These are phyloP conservation scores for Cecropterus lyciades DNA, from an alignment of 1,140 invertebrate species.

Conservation along the genomic window DNA sequence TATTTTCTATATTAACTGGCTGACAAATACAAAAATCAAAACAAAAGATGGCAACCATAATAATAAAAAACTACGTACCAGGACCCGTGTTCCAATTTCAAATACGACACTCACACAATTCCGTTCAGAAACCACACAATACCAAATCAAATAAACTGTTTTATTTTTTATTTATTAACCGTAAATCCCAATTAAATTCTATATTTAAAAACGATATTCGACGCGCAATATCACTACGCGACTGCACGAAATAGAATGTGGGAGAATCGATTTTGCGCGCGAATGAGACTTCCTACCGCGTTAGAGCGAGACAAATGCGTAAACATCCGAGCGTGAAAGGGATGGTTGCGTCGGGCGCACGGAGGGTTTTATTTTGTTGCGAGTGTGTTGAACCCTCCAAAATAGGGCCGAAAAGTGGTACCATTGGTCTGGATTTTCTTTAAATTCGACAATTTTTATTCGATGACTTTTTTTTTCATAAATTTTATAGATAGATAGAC, in stretches of 20 bases:
- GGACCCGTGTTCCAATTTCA: slow-evolving; percentile 22
- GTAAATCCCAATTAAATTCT: neutral
- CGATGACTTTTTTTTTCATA: too few relatives aligned
- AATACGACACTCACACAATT: neutral
- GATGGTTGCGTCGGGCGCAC: slow-evolving; percentile 25
- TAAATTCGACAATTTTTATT: too few relatives aligned
- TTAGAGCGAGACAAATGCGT: slow-evolving; percentile 37
- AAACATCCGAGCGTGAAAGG: slow-evolving; percentile 18
- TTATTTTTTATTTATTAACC: slow-evolving; percentile 16
- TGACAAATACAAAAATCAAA: neutral
- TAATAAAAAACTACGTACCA: slow-evolving; percentile 14
- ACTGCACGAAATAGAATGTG: slow-evolving; percentile 35
- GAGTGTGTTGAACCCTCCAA: slow-evolving; percentile 54
- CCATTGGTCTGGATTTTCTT: slow-evolving; percentile 42
- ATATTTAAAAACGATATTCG: slow-evolving; percentile 13
- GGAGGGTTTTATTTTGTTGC: slow-evolving; percentile 42
- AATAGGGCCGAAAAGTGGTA: slow-evolving; percentile 49
- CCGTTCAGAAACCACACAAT: slow-evolving; percentile 10
- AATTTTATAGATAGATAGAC: too few relatives aligned
- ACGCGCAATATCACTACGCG: slow-evolving; percentile 21
- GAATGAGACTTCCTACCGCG: slow-evolving; percentile 39
- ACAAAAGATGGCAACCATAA: neutral
- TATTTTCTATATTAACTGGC: too few relatives aligned
- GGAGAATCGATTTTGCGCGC: slow-evolving; percentile 52
- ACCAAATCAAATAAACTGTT: neutral